Conservation (phyloP, 1,140 invertebrate genomes). For the Episyrphus balteatus region DNA sequence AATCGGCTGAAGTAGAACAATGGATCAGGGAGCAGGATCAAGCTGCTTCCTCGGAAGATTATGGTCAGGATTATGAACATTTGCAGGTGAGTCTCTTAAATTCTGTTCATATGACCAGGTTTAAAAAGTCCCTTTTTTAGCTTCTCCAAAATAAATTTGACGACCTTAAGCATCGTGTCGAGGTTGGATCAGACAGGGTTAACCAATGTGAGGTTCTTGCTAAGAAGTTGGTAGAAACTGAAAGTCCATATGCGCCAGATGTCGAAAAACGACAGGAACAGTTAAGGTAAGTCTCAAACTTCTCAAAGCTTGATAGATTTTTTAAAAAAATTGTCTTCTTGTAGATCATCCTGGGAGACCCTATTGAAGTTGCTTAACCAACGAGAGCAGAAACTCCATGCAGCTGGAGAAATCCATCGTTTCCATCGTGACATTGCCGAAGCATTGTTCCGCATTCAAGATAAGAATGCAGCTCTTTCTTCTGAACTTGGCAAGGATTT, state of each 20-base stretch:
- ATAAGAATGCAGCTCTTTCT: slow-evolving; percentile 73
- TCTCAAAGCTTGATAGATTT: neutral
- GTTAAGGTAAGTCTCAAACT: slow-evolving; percentile 55
- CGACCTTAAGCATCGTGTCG: slow-evolving; percentile 85
- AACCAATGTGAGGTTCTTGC: slow-evolving; percentile 86
- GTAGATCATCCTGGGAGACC: slow-evolving; percentile 63
- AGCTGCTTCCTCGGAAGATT: slow-evolving; percentile 85
- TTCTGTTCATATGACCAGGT: slow-evolving; percentile 1
- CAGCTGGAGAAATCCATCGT: slow-evolving; percentile 90
- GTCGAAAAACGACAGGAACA: slow-evolving; percentile 80
- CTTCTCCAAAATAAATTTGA: slow-evolving; percentile 87
- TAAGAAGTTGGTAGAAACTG: slow-evolving; percentile 76
- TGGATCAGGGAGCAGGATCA: slow-evolving; percentile 93
- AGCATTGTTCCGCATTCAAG: slow-evolving; percentile 77
- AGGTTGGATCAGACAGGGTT: slow-evolving; percentile 84
- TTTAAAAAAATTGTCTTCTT: neutral
- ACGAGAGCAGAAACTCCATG: slow-evolving; percentile 73
- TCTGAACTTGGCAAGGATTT: slow-evolving; percentile 79
- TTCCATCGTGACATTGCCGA: slow-evolving; percentile 95
- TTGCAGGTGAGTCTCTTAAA: slow-evolving; percentile 51
- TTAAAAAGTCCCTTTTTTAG: slow-evolving; percentile 37
- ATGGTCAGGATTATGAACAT: slow-evolving; percentile 96
- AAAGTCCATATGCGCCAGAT: slow-evolving; percentile 79
- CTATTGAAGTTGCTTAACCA: slow-evolving; percentile 76
- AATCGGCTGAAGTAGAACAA: slow-evolving; percentile 80